Conservation (phyloP, 2,888 invertebrate species). For the Oegoconia quadripuncta region DNA sequence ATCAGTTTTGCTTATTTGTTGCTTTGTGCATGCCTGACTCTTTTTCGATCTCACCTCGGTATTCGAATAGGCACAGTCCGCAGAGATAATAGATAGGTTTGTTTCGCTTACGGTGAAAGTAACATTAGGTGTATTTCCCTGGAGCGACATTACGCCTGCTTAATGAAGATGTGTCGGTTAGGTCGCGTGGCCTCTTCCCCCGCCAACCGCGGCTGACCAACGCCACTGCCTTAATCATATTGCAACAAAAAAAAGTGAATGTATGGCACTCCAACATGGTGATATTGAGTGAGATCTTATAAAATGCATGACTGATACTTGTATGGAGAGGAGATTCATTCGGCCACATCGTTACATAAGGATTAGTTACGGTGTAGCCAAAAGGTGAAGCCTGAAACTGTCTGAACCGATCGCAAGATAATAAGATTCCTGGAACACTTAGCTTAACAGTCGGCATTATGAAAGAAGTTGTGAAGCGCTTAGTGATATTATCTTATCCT, state of each 20-base stretch:
- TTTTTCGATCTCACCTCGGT: slow-evolving; percentile 8
- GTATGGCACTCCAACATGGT: too few relatives aligned
- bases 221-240: slow-evolving; percentile 4
- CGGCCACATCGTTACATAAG: too few relatives aligned
- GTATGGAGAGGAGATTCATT: too few relatives aligned
- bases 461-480: too few relatives aligned
- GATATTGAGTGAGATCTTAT: too few relatives aligned
- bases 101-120: slow-evolving; percentile 15
- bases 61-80: slow-evolving; percentile 12
- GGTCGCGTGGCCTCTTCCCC: slow-evolving; percentile 40
- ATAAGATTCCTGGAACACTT: too few relatives aligned
- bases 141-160: slow-evolving; percentile 48
- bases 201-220: slow-evolving; percentile 22
- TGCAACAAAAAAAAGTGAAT: neutral
- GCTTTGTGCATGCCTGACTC: neutral
- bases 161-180: slow-evolving; percentile 64
- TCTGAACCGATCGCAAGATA: too few relatives aligned
- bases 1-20: neutral
- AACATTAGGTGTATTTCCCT: slow-evolving; percentile 41
- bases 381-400: too few relatives aligned
- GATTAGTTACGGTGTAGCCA: too few relatives aligned
- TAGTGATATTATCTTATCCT: too few relatives aligned
- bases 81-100: slow-evolving; percentile 26
- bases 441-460: too few relatives aligned
- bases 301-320: too few relatives aligned